These are phyloP conservation scores for Avahi laniger DNA, from an alignment of 2,797 vertebrate species.

Conservation along the genomic window DNA sequence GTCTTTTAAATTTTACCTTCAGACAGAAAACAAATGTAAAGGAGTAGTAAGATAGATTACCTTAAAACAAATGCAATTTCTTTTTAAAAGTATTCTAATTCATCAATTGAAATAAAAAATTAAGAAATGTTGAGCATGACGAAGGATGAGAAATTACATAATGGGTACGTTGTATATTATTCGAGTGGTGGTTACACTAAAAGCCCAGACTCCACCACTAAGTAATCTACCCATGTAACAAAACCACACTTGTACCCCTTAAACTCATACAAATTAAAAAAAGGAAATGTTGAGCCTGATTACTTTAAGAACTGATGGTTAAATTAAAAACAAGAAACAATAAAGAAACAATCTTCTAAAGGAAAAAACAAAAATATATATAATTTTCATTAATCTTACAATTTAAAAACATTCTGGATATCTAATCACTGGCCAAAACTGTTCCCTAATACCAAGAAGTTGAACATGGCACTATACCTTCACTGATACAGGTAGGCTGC, in stretches of 20 bases:
- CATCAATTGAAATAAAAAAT: conserved; percentile 23
- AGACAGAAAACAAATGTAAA: neutral
- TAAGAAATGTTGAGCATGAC: conserved; percentile 10
- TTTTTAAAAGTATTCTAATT: conserved; percentile 4
- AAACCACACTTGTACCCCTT: neutral
- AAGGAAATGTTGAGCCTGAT: conserved; percentile 19
- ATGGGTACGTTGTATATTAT: too few relatives aligned
- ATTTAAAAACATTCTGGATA: neutral
- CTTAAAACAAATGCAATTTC: neutral
- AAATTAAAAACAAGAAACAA: neutral
- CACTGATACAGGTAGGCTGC: conserved; percentile 28
- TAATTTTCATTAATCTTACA: conserved; percentile 4
- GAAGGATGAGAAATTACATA: too few relatives aligned
- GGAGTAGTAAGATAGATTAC: conserved; percentile 29
- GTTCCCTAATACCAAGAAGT: neutral
- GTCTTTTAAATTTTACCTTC: conserved; percentile 32
- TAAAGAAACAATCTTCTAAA: neutral
- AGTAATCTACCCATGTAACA: too few relatives aligned
- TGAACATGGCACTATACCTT: conserved; percentile 74
- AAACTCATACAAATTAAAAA: conserved; percentile 25
- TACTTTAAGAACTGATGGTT: neutral
- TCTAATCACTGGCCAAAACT: neutral
- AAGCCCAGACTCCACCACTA: too few relatives aligned
- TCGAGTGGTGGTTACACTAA: too few relatives aligned
- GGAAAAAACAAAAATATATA: neutral